Percentiles rank a stretch among this genome's conserved stretches.
phyloP scores from a whole-genome alignment of 2,888 invertebrate genomes.

The Thymelicus acteon region DNA sequence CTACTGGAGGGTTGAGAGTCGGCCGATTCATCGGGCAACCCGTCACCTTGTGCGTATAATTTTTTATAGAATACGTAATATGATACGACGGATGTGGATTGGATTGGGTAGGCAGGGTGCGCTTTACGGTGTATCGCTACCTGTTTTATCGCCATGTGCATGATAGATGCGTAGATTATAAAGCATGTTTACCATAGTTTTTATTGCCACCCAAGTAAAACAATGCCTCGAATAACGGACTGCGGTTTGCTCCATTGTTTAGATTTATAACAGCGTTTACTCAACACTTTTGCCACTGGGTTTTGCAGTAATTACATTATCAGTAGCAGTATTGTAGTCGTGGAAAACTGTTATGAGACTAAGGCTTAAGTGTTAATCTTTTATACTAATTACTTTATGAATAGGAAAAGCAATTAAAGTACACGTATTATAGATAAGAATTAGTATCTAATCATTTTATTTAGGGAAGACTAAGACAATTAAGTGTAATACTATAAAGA shows the following conservation, averaged over 20 bases:
- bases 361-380: constrained; percentile 32
- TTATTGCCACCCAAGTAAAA: constrained; percentile 55
- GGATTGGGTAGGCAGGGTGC: constrained; percentile 83
- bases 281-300: constrained; percentile 69
- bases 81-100: constrained; percentile 83
- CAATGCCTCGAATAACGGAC: constrained; percentile 73
- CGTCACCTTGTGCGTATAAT: constrained; percentile 75
- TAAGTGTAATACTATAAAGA: no score
- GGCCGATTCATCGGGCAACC: constrained; percentile 70
- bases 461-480: no score
- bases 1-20: constrained; percentile 69
- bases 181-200: constrained; percentile 58
- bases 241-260: constrained; percentile 70
- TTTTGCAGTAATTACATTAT: constrained; percentile 66
- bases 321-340: constrained; percentile 43
- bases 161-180: constrained; percentile 52
- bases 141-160: constrained; percentile 76
- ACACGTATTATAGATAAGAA: no score
- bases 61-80: constrained; percentile 74
- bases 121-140: constrained; percentile 70
- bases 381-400: constrained; percentile 31
- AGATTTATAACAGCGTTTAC: constrained; percentile 54
- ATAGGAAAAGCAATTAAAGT: background rate
- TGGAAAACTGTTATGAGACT: constrained; percentile 36
- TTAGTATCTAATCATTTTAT: no score